Conservation (phyloP, 2,797 vertebrate species). For the Onychomys arenicola region DNA sequence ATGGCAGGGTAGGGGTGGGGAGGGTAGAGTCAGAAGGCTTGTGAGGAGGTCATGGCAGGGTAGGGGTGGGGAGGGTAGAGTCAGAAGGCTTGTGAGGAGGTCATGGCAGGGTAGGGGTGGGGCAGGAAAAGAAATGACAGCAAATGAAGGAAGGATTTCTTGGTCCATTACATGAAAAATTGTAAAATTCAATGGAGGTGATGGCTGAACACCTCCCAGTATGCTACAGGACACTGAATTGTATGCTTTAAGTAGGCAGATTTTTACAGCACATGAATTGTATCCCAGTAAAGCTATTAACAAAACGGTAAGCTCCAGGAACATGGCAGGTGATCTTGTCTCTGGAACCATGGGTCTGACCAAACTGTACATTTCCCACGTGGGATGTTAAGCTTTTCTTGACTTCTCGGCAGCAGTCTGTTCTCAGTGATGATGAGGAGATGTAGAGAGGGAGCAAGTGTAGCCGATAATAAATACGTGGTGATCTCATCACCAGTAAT, state of each 20-base stretch:
- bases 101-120: too few species aligned
- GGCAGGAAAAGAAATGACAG: not conserved
- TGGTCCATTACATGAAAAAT: not conserved
- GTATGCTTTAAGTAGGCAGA: not conserved
- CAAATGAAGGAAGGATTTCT: not conserved
- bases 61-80: too few species aligned
- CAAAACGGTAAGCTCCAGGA: not conserved
- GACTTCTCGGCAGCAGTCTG: not conserved
- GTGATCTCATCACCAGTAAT: not conserved
- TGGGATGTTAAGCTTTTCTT: not conserved
- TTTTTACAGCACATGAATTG: not conserved
- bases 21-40: not conserved
- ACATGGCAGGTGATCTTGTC: not conserved
- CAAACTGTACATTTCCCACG: not conserved
- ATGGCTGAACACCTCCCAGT: not conserved
- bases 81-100: not conserved
- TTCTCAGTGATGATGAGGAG: not conserved
- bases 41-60: not conserved
- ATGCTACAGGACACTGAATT: not conserved
- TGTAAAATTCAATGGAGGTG: not conserved
- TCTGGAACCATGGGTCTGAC: not conserved
- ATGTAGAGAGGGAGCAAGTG: not conserved
- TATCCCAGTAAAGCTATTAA: not conserved
- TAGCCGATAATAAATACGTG: not conserved
- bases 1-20: too few species aligned